These are phyloP conservation scores for Ricordea florida DNA, from an alignment of 92 coral and sea anemone genomes.

Conservation along the genomic window DNA sequence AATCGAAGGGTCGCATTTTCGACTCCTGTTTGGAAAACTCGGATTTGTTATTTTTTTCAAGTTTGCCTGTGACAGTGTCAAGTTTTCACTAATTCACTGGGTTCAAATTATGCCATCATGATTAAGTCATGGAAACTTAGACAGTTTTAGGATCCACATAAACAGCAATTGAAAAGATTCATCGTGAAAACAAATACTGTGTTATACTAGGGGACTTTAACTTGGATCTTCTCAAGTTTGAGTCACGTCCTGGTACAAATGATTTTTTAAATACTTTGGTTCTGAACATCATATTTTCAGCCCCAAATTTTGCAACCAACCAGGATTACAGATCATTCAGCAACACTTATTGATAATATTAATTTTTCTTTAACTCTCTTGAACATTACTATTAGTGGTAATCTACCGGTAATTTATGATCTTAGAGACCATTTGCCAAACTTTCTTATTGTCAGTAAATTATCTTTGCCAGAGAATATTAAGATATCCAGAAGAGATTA, in stretches of 20 bases:
- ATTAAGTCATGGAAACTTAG: constrained; percentile 46
- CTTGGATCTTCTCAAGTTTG: constrained; percentile 48
- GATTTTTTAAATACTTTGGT: constrained; percentile 53
- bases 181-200: constrained; percentile 50
- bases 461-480: constrained; percentile 46
- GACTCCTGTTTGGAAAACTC: too few relatives aligned
- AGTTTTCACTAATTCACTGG: too few relatives aligned
- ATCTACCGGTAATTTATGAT: constrained; percentile 51
- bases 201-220: constrained; percentile 35
- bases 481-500: constrained; percentile 53
- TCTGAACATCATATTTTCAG: constrained; percentile 27
- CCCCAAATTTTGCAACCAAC: constrained; percentile 65
- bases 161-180: constrained; percentile 43
- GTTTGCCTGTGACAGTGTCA: too few relatives aligned
- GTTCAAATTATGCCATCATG: too few relatives aligned
- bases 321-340: constrained; percentile 40
- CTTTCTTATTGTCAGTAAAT: constrained; percentile 61
- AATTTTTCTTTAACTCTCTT: constrained; percentile 55
- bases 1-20: too few relatives aligned
- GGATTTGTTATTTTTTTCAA: too few relatives aligned
- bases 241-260: constrained; percentile 40
- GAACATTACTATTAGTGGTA: constrained; percentile 56
- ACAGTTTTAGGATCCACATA: constrained; percentile 36
- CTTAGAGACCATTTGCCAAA: constrained; percentile 61
- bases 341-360: constrained; percentile 34